Base-by-base conservation (phyloP, 1,140 invertebrate species). In the Saccostrea echinata region DNA sequence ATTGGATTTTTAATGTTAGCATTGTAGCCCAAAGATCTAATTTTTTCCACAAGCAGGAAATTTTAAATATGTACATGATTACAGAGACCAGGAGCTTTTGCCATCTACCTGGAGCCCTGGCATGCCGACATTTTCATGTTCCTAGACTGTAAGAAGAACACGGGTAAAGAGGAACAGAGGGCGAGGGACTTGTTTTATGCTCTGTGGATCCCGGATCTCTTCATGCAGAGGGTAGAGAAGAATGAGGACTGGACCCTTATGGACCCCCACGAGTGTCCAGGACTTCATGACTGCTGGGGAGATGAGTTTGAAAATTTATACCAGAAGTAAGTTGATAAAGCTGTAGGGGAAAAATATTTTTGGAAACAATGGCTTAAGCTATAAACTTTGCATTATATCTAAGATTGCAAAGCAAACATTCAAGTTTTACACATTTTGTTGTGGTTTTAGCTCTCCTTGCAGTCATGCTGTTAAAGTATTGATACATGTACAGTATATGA, bases 31-130 rank as follows among this genome's bases (percentile, higher is more conserved):
- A 43, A 43, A 6, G 43, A 43, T 6, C 2, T 43, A 6, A 43
- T 43, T 43, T 43, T 3, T 43, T 3, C 6, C 6, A 43, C 6
- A 43, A 43, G 9, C 6, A 6, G 43, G 43, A 6, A 43, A 43
- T 43, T 43, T 43, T 4, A 43, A 43, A 4, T 43, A 9, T 43
- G 43, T 43, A 43, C 43, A 1, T 43, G 43, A 43, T 89, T 93
- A n/a, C 90, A 96, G 96, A 95, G 98, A 90, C 98, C 99, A n/a
- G 98, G 99, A 53, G 98, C 99, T n/a, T 99, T 99, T 96, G 98
- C 99, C 21, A 97, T 99, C 88, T 99, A 99, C 93, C 93, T 99
- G 30, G 99, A 99, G 94, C 99, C 99, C 3, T 99, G 99, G 99
- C 99, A 99, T 95, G 97, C 98, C 0, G 99, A 99, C 95, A 96